Evolutionary conservation across 2,888 invertebrate species (phyloP).

Genomic region (Anthophora plumipes): DNA sequence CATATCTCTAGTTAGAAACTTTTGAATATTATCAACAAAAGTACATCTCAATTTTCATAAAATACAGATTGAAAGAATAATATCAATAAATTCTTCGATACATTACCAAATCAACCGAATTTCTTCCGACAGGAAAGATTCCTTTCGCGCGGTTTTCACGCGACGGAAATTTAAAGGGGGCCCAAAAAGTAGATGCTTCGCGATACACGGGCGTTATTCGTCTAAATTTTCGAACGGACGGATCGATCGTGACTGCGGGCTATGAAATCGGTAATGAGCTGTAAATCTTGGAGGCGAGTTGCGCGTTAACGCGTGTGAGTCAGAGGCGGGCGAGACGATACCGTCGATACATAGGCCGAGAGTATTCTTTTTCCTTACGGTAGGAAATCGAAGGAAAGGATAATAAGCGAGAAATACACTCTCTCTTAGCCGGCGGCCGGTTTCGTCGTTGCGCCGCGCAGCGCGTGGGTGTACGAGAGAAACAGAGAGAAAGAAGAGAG

Average conservation of each 20-base stretch:
- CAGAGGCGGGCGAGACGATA: slow-evolving; percentile 60
- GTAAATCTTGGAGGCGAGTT: slow-evolving; percentile 76
- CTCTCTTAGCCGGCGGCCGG: slow-evolving; percentile 75
- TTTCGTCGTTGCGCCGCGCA: slow-evolving; percentile 68
- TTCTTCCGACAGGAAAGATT: no score
- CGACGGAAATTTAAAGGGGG: no score
- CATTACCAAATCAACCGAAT: no score
- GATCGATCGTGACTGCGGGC: slow-evolving; percentile 68
- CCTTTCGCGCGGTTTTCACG: no score
- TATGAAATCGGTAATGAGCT: slow-evolving; percentile 84
- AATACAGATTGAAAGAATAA: no score
- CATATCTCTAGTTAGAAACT: no score
- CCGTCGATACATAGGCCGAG: slow-evolving; percentile 51
- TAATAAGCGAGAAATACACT: slow-evolving; percentile 83
- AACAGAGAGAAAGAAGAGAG: slow-evolving; percentile 21
- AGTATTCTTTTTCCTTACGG: slow-evolving; percentile 70
- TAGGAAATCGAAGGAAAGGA: slow-evolving; percentile 82
- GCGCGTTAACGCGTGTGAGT: slow-evolving; percentile 68
- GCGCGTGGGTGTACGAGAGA: slow-evolving; percentile 70
- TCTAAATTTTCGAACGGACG: slow-evolving; percentile 42
- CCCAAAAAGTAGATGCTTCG: no score
- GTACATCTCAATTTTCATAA: no score
- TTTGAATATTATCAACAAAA: no score
- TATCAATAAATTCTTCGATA: no score
- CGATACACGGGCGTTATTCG: not conserved